Evolutionary conservation across 2,797 vertebrate species (phyloP).

Genomic region (Sebastes iracundus): DNA sequence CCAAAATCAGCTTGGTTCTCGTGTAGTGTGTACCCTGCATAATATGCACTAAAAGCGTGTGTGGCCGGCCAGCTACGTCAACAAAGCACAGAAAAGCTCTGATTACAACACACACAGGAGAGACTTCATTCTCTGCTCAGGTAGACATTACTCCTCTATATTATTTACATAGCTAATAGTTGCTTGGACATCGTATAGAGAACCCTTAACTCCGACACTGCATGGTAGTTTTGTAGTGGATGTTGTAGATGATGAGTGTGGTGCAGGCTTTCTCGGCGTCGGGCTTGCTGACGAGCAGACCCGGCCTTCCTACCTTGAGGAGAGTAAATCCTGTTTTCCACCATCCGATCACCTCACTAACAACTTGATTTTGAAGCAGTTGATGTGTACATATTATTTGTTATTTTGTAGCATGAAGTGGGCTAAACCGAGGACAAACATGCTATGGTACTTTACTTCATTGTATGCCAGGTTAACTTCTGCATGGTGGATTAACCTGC

Average conservation of each 20-base stretch:
- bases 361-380: not conserved
- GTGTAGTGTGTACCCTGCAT: no score
- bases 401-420: not conserved
- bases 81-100: no score
- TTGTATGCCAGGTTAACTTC: not conserved
- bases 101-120: no score
- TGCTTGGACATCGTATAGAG: no score
- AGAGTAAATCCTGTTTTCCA: not conserved
- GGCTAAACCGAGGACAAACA: not conserved
- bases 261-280: no score
- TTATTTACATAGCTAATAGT: no score
- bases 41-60: no score
- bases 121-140: no score
- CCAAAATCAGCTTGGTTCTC: no score
- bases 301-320: not conserved
- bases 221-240: not conserved
- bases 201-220: no score
- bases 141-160: no score
- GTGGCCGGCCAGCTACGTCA: no score
- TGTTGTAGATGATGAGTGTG: not conserved
- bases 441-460: not conserved
- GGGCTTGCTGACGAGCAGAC: not conserved
- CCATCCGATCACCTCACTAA: not conserved
- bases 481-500: slow-evolving; percentile 10
- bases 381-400: not conserved